Evolutionary conservation across 1,140 invertebrate genomes (phyloP), one percentile per base, ranked within the genome.

Genomic region (Drosophila pachea): DNA sequence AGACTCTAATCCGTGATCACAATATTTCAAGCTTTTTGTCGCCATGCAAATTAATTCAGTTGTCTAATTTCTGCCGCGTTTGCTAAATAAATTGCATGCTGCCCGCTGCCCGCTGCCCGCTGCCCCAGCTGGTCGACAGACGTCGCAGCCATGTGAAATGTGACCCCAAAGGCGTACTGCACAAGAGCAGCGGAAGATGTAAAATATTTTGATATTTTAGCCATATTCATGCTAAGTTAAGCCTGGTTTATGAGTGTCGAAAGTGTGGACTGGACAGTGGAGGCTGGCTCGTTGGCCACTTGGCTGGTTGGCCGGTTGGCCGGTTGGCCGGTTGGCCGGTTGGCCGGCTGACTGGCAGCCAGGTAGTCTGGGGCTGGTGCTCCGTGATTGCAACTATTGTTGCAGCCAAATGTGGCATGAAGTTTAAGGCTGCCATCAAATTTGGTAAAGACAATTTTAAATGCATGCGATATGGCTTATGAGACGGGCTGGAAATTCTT

Each of bases 361-460:
- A 54, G 66, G 35, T 31, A 52, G 50, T 49, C 48, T 36, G 54
- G 38, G 8, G 60, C 45, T 43, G 65, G 52, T 62, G 64, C 48
- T 68, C 62, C 82, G 76, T 86, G 81, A 86, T 86, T 86, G 81
- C 82, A 81, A 81, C 81, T 86, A 86, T 86, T 86, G 81, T 86
- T 86, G 81, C 64, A 31, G 60, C 77, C 79, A 84, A 84, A 83
- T 83, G 79, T 76, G 79, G 79, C 76, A 83, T 84, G 79, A 84
- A 84, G 79, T 84, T 84, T 84, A 84, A 84, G 81, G 79, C 79
- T 86, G 81, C 79, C 81, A 83, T 83, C 79, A 84, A 83, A 83
- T 83, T 83, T 79, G 81, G 79, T 86, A 84, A 83, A 83, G 73
- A 83, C 79, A 79, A 84, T 83, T 83, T 83, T 76, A 79, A 83